Conservation (phyloP, 1,140 invertebrate species). For the Leptopilina boulardi region DNA sequence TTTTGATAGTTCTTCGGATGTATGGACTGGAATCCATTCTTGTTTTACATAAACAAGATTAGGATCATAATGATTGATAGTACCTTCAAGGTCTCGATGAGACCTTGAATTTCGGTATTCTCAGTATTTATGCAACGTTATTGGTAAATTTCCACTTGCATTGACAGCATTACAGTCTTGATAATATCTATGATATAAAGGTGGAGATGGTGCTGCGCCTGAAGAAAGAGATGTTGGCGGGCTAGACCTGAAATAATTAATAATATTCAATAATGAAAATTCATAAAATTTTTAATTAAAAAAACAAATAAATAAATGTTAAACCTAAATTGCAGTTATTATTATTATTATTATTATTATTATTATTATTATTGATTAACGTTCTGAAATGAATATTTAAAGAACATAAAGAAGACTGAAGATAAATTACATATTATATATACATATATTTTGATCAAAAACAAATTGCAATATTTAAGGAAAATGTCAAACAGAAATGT, state of each 20-base stretch:
- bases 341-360: too few species aligned
- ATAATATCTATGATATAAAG: constrained; percentile 72
- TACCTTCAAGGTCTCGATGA: constrained; percentile 57
- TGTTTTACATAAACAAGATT: constrained; percentile 72
- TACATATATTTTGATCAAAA: too few species aligned
- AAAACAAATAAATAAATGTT: too few species aligned
- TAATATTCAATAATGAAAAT: not conserved
- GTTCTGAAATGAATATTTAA: too few species aligned
- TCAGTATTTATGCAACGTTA: constrained; percentile 75
- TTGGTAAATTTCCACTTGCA: constrained; percentile 72
- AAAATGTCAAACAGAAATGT: too few species aligned
- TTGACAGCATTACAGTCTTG: constrained; percentile 74
- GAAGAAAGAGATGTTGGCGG: constrained; percentile 71
- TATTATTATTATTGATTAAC: too few species aligned
- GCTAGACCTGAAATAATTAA: constrained; percentile 67
- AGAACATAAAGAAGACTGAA: too few species aligned
- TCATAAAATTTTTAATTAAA: not conserved
- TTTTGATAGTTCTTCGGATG: constrained; percentile 66
- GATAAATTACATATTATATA: too few species aligned
- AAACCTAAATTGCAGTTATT: too few species aligned
- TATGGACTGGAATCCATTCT: constrained; percentile 66
- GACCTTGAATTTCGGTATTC: constrained; percentile 75
- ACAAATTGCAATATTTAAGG: too few species aligned
- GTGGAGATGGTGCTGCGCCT: constrained; percentile 71
- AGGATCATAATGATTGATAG: constrained; percentile 58